A percentile compares a stretch with the other conserved stretches of the same genome.
These are phyloP conservation scores for Drosophila diplacantha DNA, from an alignment of 2,888 invertebrate genomes.

Conservation along the genomic window DNA sequence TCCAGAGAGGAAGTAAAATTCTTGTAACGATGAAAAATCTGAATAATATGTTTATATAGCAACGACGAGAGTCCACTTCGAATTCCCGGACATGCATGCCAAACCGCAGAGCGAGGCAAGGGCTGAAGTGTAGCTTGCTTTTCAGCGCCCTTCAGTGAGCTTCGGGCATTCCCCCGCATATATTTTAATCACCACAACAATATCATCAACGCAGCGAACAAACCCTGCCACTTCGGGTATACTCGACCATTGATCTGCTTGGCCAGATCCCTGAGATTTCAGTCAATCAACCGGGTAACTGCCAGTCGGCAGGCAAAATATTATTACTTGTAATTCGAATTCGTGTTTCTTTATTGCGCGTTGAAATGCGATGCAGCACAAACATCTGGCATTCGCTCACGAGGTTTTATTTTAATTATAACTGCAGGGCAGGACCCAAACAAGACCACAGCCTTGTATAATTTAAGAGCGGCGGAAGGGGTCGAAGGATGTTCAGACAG, in stretches of 20 bases:
- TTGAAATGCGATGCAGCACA: constrained; percentile 30
- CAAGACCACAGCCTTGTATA: constrained; percentile 7
- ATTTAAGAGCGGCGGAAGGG: constrained; percentile 5
- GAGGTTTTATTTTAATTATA: constrained; percentile 59
- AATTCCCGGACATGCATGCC: constrained; percentile 9
- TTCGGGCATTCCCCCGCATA: constrained; percentile 18
- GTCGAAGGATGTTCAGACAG: constrained; percentile 28
- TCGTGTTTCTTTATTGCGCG: neutral
- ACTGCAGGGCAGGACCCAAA: constrained; percentile 40
- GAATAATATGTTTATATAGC: neutral
- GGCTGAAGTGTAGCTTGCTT: constrained; percentile 17
- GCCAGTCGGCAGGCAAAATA: constrained; percentile 6
- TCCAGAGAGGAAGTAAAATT: too few species aligned
- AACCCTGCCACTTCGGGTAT: constrained; percentile 6
- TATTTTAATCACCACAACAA: constrained; percentile 45
- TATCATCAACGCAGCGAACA: constrained; percentile 28
- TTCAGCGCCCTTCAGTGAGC: constrained; percentile 10
- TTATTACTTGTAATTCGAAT: constrained; percentile 18
- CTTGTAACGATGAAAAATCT: neutral
- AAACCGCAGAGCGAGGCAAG: constrained; percentile 5
- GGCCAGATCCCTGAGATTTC: neutral
- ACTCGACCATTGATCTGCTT: neutral
- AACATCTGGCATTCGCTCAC: constrained; percentile 25
- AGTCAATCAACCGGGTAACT: constrained; percentile 14
- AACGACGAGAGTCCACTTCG: constrained; percentile 1